Base-by-base conservation (phyloP, 2,113 vertebrate species). In the Myrmecobius fasciatus region DNA sequence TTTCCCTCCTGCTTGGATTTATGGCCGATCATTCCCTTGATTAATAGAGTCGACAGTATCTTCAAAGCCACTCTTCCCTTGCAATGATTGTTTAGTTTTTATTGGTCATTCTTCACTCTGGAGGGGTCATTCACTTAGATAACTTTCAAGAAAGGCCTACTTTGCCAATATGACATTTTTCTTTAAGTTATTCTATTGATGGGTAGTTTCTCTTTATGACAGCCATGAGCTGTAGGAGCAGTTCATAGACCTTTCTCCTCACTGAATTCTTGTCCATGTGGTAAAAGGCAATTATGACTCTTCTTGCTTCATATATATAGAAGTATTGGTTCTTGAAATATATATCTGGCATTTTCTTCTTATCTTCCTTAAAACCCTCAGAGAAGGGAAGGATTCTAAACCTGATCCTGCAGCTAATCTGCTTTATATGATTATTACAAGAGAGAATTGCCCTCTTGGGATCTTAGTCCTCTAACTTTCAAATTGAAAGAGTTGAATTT, bases 51-150 rank as follows among this genome's bases (percentile, higher is more conserved):
- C 31, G 0, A 46, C 67, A 96, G 54, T 95, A 92, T 60, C 91
- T 96, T 89, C 89, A 20, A 47, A 97, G 91, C 25, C 51, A 28
- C 96, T 97, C 93, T 95, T 96, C 60, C 93, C 53, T 53, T 60
- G 95, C 89, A 97, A 96, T 22, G 43, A 54, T 9, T 83, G 67
- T 17, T 93, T 95, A 92, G 93, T 94, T 47, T 94, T 97, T 90
- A 91, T 93, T 11, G 0, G 92, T 93, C 51, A 93, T 95, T 98
- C 96, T 91, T 97, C 89, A 95, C 83, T 46, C 0, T 93, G 91
- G 97, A 97, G 89, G 91, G 93, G 0, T 96, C 96, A 89, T 91
- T 97, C 31, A 67, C 67, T 97, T 96, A 91, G 89, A 94, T 97
- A 97, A 96, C 89, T 96, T 94, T 94, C 43, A 89, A 0, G 1